These are phyloP conservation scores for Erinaceus europaeus DNA, from an alignment of 2,113 vertebrate species.

Conservation along the genomic window DNA sequence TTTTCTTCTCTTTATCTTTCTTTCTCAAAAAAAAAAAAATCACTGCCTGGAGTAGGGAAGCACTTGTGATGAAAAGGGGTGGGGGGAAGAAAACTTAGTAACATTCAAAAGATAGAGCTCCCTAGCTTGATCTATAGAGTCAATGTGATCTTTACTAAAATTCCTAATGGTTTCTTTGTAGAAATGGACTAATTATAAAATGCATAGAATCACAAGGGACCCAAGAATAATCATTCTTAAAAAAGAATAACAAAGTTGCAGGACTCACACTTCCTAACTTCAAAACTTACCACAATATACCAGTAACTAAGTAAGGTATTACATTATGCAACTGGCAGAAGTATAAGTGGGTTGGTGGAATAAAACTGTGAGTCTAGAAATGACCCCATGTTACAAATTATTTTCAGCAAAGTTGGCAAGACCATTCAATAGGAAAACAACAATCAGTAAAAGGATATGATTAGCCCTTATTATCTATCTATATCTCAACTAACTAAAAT, in stretches of 20 bases:
- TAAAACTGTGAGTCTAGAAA: not conserved
- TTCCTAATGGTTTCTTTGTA: not conserved
- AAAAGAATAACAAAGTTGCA: not conserved
- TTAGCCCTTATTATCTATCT: not conserved
- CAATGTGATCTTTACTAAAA: not conserved
- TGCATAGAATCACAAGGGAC: not conserved
- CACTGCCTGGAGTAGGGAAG: no score
- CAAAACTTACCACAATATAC: not conserved
- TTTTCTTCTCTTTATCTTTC: no score
- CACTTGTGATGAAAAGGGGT: no score
- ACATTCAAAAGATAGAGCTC: not conserved
- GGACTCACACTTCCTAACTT: not conserved
- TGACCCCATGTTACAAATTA: not conserved
- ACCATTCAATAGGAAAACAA: not conserved
- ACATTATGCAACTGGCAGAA: no score
- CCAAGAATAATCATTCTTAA: not conserved
- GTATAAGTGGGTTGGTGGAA: not conserved
- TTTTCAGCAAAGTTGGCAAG: not conserved
- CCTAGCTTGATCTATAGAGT: not conserved
- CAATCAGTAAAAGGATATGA: not conserved
- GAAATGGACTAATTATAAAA: not conserved
- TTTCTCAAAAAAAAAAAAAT: no score
- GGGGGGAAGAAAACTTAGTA: not conserved
- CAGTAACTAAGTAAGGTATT: no score
- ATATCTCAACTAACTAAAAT: not conserved